phyloP scores from a whole-genome alignment of 2,797 vertebrate species.

The Typhlichthys eigenmanni region DNA sequence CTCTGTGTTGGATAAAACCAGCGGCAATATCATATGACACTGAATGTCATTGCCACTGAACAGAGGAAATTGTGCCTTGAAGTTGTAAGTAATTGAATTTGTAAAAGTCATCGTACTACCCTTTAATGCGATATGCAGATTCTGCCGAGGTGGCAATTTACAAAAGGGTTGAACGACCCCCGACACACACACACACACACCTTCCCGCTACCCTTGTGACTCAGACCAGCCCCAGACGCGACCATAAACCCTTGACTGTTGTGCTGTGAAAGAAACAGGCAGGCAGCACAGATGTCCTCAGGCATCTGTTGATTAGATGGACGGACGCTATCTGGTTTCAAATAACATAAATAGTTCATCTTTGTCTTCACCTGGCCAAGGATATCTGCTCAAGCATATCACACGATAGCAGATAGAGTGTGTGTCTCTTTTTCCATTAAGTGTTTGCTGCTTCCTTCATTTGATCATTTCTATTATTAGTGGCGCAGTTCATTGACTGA shows the following conservation, averaged over 20 bases:
- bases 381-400: no score
- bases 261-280: slow-evolving; percentile 24
- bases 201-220: slow-evolving; percentile 11
- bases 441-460: no score
- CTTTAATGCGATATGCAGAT: slow-evolving; percentile 33
- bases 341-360: slow-evolving; percentile 20
- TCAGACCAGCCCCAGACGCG: slow-evolving; percentile 29
- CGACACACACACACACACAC: slow-evolving; percentile 4
- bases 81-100: slow-evolving; percentile 54
- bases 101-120: slow-evolving; percentile 35
- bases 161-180: slow-evolving; percentile 34
- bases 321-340: slow-evolving; percentile 41
- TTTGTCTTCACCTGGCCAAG: no score
- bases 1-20: no score
- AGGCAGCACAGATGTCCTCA: slow-evolving; percentile 9
- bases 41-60: slow-evolving; percentile 51
- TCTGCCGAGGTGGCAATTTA: slow-evolving; percentile 45
- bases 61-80: slow-evolving; percentile 56
- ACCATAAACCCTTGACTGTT: slow-evolving; percentile 40
- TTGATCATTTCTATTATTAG: no score
- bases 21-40: slow-evolving; percentile 40
- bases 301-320: slow-evolving; percentile 38
- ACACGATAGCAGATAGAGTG: no score
- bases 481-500: no score
- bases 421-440: no score